Percentiles rank a stretch among this genome's conserved stretches.
These are phyloP conservation scores for Nematostella vectensis DNA, from an alignment of 92 coral and sea anemone species.

Conservation along the genomic window DNA sequence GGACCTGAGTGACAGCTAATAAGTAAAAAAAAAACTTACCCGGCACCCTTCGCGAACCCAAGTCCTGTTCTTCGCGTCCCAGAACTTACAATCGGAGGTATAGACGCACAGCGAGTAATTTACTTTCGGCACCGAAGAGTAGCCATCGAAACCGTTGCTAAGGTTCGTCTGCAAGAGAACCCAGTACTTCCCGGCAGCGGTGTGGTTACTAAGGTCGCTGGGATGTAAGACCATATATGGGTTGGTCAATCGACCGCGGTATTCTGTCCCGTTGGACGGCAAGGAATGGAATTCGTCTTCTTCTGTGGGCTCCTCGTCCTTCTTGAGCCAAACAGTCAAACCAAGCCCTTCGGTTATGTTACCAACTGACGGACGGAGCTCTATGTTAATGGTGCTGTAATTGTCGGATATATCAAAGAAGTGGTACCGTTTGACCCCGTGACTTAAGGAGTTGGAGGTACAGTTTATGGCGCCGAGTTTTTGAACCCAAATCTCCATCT, in stretches of 20 bases:
- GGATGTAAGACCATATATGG: constrained; percentile 17
- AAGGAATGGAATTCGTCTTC: constrained; percentile 17
- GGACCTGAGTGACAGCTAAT: too few species aligned
- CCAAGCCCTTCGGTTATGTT: constrained; percentile 5
- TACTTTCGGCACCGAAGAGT: background rate
- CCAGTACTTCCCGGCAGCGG: constrained; percentile 38
- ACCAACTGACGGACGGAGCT: constrained; percentile 13
- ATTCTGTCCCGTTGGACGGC: constrained; percentile 6
- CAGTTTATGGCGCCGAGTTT: constrained; percentile 18
- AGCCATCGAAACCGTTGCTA: background rate
- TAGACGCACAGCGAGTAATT: constrained; percentile 31
- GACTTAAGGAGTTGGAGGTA: constrained; percentile 8
- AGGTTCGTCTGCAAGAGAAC: constrained; percentile 33
- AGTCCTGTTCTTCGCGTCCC: constrained; percentile 12
- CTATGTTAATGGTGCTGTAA: constrained; percentile 42
- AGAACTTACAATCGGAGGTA: constrained; percentile 45
- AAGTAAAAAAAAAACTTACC: constrained; percentile 18
- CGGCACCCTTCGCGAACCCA: constrained; percentile 40
- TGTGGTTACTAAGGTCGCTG: constrained; percentile 15
- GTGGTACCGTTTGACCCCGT: constrained; percentile 21
- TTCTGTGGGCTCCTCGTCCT: constrained; percentile 13
- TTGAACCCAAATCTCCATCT: constrained; percentile 29
- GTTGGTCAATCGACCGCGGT: background rate
- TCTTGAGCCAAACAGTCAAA: constrained; percentile 25
- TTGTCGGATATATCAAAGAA: constrained; percentile 22